phyloP scores from a whole-genome alignment of 2,113 vertebrate species.

The Proterorhinus semilunaris region DNA sequence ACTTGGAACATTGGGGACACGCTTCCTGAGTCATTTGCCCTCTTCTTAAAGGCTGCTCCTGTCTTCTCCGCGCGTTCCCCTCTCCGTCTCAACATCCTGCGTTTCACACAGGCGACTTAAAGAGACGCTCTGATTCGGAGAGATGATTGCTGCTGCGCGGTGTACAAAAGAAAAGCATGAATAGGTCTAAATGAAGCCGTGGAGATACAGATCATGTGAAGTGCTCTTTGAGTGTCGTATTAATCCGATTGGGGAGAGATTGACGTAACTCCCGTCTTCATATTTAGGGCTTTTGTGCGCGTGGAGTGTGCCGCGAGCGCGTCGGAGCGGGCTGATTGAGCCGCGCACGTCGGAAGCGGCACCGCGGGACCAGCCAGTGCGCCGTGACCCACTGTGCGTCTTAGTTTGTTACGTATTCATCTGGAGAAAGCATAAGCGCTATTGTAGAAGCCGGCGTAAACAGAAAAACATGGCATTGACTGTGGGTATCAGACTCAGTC shows the following conservation, averaged over 20 bases:
- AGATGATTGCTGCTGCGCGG: slow-evolving; percentile 55
- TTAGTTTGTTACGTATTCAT: too few species aligned
- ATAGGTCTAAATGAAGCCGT: slow-evolving; percentile 70
- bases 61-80: slow-evolving; percentile 39
- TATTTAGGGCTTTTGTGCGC: slow-evolving; percentile 61
- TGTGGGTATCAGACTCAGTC: too few species aligned
- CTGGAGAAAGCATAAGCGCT: too few species aligned
- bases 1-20: slow-evolving; percentile 37
- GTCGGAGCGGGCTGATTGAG: not conserved
- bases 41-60: slow-evolving; percentile 15
- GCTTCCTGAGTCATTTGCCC: not conserved
- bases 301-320: slow-evolving; percentile 39
- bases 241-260: slow-evolving; percentile 57
- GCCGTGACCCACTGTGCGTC: too few species aligned
- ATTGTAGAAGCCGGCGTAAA: too few species aligned
- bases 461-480: too few species aligned
- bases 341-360: too few species aligned
- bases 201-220: slow-evolving; percentile 53
- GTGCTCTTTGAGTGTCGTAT: slow-evolving; percentile 66
- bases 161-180: slow-evolving; percentile 62
- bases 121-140: slow-evolving; percentile 54
- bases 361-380: too few species aligned
- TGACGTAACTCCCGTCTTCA: slow-evolving; percentile 46
- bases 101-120: slow-evolving; percentile 49
- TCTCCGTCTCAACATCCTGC: slow-evolving; percentile 63